Percentiles rank a stretch among this genome's conserved stretches.
Evolutionary conservation across 2,113 vertebrate genomes (phyloP).

Genomic region (Tautogolabrus adspersus): DNA sequence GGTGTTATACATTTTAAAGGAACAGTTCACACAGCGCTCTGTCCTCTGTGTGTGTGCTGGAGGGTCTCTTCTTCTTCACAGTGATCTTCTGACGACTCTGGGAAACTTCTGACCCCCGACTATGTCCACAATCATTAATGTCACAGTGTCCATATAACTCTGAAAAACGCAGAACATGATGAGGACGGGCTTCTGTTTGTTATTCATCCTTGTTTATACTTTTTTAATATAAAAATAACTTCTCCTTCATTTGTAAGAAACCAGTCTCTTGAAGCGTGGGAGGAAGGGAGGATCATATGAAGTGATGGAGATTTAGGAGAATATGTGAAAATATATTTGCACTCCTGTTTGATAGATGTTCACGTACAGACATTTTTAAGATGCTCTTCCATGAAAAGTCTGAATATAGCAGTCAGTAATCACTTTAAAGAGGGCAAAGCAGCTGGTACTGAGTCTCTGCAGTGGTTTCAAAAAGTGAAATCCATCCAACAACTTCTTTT

Average conservation of each 20-base stretch:
- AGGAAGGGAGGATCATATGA: conserved; percentile 3
- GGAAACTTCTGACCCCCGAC: conserved; percentile 12
- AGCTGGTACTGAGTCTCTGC: conserved; percentile 16
- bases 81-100: conserved; percentile 62
- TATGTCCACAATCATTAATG: conserved; percentile 54
- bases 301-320: conserved; percentile 7
- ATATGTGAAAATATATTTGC: conserved; percentile 18
- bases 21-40: not conserved
- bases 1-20: conserved; percentile 17
- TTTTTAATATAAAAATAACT: conserved; percentile 71
- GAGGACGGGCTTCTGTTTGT: conserved; percentile 27
- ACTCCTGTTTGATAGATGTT: not conserved
- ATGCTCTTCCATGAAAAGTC: not conserved
- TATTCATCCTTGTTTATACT: conserved; percentile 25
- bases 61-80: conserved; percentile 61
- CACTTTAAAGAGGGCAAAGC: conserved; percentile 2
- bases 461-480: conserved; percentile 42
- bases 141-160: conserved; percentile 62
- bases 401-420: conserved; percentile 5
- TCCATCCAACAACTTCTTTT: conserved; percentile 8
- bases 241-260: conserved; percentile 19
- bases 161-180: conserved; percentile 34
- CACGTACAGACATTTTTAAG: no score
- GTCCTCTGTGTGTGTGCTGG: conserved; percentile 9
- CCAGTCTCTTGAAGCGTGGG: not conserved